Conservation (phyloP, 2,888 invertebrate genomes). For the Idaea aversata region DNA sequence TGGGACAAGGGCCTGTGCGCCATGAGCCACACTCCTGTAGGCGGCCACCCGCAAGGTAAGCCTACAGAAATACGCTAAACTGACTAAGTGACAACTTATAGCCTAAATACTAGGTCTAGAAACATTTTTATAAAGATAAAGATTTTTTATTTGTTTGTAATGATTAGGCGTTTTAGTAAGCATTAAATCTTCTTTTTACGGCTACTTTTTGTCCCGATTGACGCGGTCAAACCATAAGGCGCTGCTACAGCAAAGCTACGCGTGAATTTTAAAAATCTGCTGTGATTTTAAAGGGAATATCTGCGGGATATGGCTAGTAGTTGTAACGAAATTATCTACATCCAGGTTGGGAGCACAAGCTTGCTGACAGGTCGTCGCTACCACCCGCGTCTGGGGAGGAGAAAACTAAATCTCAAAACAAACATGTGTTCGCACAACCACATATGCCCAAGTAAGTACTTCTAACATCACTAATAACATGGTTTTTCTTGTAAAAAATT, state of each 20-base stretch:
- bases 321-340: constrained; percentile 1
- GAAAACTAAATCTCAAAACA: constrained; percentile 73
- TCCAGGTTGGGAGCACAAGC: constrained; percentile 79
- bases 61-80: too few species aligned
- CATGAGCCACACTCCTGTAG: constrained; percentile 81
- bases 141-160: too few species aligned
- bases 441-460: constrained; percentile 63
- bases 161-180: too few species aligned
- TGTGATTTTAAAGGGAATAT: not conserved
- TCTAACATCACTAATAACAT: not conserved
- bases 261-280: not conserved
- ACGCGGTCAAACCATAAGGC: too few species aligned
- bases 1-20: constrained; percentile 81
- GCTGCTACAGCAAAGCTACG: too few species aligned
- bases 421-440: constrained; percentile 77
- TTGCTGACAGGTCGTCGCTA: constrained; percentile 87
- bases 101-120: too few species aligned
- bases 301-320: not conserved
- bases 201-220: too few species aligned
- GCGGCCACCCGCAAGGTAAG: constrained; percentile 81
- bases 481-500: too few species aligned
- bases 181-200: too few species aligned
- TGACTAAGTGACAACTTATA: too few species aligned
- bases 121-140: too few species aligned
- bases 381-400: constrained; percentile 92